Percentiles rank a stretch among this genome's conserved stretches.
Evolutionary conservation across 2,888 invertebrate genomes (phyloP).

Genomic region (Blera fallax): DNA sequence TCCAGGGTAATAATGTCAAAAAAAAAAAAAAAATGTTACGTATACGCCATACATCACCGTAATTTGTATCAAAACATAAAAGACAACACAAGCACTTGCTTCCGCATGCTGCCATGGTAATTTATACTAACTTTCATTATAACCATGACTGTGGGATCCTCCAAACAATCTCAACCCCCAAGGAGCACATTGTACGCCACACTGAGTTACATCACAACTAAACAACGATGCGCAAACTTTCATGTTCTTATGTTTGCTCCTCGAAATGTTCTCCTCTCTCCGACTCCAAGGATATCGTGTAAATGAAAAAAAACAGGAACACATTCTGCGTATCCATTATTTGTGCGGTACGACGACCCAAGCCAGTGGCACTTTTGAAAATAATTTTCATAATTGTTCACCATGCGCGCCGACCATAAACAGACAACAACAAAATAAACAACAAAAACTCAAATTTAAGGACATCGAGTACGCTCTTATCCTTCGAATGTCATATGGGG

Average conservation of each 20-base stretch:
- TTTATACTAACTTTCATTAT: conserved; percentile 9
- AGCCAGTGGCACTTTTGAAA: background rate
- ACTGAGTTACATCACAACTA: background rate
- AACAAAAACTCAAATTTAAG: conserved; percentile 12
- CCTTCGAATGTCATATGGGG: conserved; percentile 4
- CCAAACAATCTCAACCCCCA: background rate
- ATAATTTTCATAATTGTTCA: conserved; percentile 35
- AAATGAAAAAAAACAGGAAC: background rate
- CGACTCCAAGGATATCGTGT: background rate
- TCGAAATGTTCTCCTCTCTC: background rate
- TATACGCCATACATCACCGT: background rate
- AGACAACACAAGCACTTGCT: background rate
- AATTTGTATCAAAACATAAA: background rate
- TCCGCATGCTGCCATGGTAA: background rate
- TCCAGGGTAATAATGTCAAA: too few species aligned
- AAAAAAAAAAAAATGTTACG: background rate
- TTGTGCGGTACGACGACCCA: background rate
- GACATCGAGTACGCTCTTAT: background rate
- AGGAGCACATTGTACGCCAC: background rate
- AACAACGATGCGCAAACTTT: background rate
- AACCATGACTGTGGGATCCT: background rate
- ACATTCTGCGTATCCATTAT: background rate
- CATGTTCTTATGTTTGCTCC: background rate
- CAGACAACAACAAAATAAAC: background rate
- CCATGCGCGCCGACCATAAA: background rate